Percentiles rank a stretch among this genome's conserved stretches.
Conservation (phyloP, 2,888 invertebrate genomes). For the Xylota sylvarum region DNA sequence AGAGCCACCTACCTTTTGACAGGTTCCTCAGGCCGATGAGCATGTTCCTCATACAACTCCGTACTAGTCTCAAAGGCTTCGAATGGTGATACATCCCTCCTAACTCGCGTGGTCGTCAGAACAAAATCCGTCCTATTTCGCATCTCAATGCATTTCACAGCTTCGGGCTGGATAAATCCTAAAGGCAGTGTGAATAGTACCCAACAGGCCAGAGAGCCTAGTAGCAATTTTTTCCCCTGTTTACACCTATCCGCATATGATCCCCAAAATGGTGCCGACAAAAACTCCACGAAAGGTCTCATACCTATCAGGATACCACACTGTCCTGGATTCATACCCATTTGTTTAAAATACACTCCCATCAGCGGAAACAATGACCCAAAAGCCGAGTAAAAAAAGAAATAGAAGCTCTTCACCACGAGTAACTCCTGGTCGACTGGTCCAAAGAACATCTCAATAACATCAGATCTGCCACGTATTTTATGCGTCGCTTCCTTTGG, state of each 20-base stretch:
- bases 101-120: constrained; percentile 85
- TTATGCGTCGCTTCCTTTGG: constrained; percentile 96
- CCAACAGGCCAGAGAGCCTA: constrained; percentile 97
- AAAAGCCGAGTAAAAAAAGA: constrained; percentile 99
- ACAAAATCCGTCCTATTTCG: constrained; percentile 88
- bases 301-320: constrained; percentile 97
- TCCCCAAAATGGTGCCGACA: constrained; percentile 99
- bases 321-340: constrained; percentile 99
- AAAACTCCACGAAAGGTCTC: constrained; percentile 98
- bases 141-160: constrained; percentile 92
- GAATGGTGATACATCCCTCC: constrained; percentile 85
- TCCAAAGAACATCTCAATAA: constrained; percentile 93
- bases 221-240: constrained; percentile 93
- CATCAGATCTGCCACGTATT: constrained; percentile 93
- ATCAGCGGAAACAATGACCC: constrained; percentile 99
- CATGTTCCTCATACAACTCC: constrained; percentile 72
- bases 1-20: constrained; percentile 25
- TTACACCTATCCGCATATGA: constrained; percentile 96
- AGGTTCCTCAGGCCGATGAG: constrained; percentile 35
- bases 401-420: constrained; percentile 98
- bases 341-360: constrained; percentile 99
- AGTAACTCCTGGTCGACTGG: constrained; percentile 95
- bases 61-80: constrained; percentile 79
- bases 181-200: constrained; percentile 98
- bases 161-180: constrained; percentile 97